Evolutionary conservation across 2,113 vertebrate genomes (phyloP).

Genomic region (Colossoma macropomum): DNA sequence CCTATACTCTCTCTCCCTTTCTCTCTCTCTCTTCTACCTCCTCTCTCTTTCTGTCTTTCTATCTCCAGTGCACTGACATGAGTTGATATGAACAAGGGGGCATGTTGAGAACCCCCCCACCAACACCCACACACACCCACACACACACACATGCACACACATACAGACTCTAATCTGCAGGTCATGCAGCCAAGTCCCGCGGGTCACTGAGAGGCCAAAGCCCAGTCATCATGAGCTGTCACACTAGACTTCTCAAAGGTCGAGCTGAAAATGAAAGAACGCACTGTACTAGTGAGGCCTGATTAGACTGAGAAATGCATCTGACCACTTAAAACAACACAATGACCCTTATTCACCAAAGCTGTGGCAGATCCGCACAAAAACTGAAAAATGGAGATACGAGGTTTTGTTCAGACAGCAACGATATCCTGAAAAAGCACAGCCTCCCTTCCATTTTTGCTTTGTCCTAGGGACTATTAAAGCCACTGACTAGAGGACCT

Average conservation of each 20-base stretch:
- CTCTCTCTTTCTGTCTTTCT: not conserved
- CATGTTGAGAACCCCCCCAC: not conserved
- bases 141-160: not conserved
- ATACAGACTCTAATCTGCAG: not conserved
- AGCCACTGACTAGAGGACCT: too few relatives aligned
- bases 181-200: constrained; percentile 4
- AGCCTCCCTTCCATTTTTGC: too few relatives aligned
- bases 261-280: constrained; percentile 20
- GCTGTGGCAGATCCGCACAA: too few relatives aligned
- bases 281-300: not conserved
- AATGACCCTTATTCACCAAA: not conserved
- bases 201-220: constrained; percentile 10
- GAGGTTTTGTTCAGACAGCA: too few relatives aligned
- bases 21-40: not conserved
- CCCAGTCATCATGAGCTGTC: constrained; percentile 18
- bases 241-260: constrained; percentile 5
- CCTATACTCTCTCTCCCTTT: constrained; percentile 27
- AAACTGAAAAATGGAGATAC: too few relatives aligned
- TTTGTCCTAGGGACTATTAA: too few relatives aligned
- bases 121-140: too few relatives aligned
- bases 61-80: not conserved
- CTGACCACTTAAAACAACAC: not conserved
- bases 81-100: not conserved
- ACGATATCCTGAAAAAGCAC: too few relatives aligned
- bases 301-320: constrained; percentile 26